These are phyloP conservation scores for Triplophysa bombifrons DNA, from an alignment of 2,797 vertebrate genomes.

Conservation along the genomic window DNA sequence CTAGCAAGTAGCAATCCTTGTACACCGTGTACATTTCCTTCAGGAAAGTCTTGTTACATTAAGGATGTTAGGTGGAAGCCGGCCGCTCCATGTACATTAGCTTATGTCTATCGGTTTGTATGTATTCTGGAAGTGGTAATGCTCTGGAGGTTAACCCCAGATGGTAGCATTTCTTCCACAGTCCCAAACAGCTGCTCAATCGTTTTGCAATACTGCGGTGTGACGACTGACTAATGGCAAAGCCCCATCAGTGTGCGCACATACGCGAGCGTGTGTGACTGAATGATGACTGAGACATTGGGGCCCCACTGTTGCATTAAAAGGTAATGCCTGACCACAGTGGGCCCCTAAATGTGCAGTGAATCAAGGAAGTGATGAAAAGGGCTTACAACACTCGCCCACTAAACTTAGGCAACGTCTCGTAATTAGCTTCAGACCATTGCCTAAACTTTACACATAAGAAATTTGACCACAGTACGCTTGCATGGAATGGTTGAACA, in stretches of 20 bases:
- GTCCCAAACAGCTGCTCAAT: conserved; percentile 54
- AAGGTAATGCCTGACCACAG: conserved; percentile 33
- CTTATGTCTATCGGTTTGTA: conserved; percentile 23
- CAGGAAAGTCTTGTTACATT: not conserved
- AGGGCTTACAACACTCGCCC: conserved; percentile 61
- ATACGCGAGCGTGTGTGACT: conserved; percentile 2
- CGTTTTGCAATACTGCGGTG: conserved; percentile 47
- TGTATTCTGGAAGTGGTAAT: conserved; percentile 43
- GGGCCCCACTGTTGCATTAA: conserved; percentile 38
- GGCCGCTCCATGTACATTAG: not conserved
- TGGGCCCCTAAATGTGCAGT: conserved; percentile 59
- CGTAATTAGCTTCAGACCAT: conserved; percentile 29
- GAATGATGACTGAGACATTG: conserved; percentile 29
- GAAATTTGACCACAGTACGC: conserved; percentile 19
- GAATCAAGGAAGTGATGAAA: conserved; percentile 73
- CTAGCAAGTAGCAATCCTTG: not conserved
- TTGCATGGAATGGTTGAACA: conserved; percentile 20
- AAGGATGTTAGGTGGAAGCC: not conserved
- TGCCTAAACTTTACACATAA: conserved; percentile 38
- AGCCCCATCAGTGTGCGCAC: conserved; percentile 35
- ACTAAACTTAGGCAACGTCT: conserved; percentile 39
- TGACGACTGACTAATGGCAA: conserved; percentile 61
- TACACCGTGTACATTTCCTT: not conserved
- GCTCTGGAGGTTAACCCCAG: conserved; percentile 40
- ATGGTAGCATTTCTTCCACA: conserved; percentile 53